A percentile compares a stretch with the other conserved stretches of the same genome.
These are phyloP conservation scores for Acholoe squamosa DNA, from an alignment of 2,888 invertebrate genomes.

Conservation along the genomic window DNA sequence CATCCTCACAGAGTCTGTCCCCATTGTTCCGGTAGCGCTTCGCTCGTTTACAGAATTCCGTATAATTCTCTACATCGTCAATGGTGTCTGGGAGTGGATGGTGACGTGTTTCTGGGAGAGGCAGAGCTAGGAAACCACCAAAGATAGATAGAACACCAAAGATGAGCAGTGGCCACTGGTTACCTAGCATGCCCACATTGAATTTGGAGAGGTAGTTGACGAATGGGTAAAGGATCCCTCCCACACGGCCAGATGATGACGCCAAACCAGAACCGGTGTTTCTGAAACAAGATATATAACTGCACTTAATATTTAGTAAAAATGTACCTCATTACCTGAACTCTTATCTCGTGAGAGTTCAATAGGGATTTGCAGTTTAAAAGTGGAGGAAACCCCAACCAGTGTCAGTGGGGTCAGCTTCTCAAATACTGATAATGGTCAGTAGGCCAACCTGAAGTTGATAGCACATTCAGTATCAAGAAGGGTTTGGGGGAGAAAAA, in stretches of 20 bases:
- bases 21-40: background rate
- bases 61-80: constrained; percentile 71
- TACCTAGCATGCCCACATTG: constrained; percentile 64
- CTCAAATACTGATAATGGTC: no score
- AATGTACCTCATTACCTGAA: no score
- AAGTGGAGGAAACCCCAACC: no score
- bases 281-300: constrained; percentile 62
- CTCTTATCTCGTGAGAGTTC: no score
- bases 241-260: constrained; percentile 70
- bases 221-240: constrained; percentile 71
- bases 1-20: background rate
- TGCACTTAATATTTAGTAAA: no score
- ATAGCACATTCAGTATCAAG: no score
- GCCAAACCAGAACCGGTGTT: constrained; percentile 71
- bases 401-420: no score
- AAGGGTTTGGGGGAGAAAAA: no score
- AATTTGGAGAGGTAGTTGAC: constrained; percentile 71
- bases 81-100: constrained; percentile 70
- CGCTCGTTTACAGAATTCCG: constrained; percentile 68
- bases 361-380: no score
- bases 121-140: constrained; percentile 69
- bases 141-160: constrained; percentile 70
- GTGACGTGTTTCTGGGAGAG: constrained; percentile 71
- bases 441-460: no score
- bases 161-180: constrained; percentile 69